Base-by-base conservation (phyloP, 2,888 invertebrate species). In the Tetranychus piercei region DNA sequence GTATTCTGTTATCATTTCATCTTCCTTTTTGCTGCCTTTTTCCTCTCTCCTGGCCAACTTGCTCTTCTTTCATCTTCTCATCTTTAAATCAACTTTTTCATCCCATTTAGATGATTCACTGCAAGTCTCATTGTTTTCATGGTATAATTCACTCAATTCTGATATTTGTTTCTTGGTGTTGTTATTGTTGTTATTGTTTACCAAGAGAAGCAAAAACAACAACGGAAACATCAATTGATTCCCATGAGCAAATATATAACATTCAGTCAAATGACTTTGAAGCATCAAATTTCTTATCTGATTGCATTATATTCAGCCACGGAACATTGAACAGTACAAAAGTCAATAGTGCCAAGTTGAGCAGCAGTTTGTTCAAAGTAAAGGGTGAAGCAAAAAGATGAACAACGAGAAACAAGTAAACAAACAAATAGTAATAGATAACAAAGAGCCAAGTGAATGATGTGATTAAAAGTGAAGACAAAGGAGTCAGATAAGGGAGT, bases 201-300 rank as follows among this genome's bases (percentile, higher is more conserved):
- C 55, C 55, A 55, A 55, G 9, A 55, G 15, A 15, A 55, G 15
- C 15, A 55, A 55, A 15, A 15, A 55, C 15, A 55, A 55, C 15
- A 15, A 55, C 55, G 55, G 15, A 15, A 15, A 55, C 55, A 55
- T 55, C 11, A 55, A 55, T 55, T 55, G 55, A 55, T 55, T 55
- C 55, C 55, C 55, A 15, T 15, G 55, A 55, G 55, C 55, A 55
- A 55, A 55, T 55, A 55, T 15, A 9, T 15, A 15, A 55, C 9
- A 55, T 15, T 55, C 55, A 55, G 55, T 55, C 55, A 55, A 55
- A 55, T 55, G 55, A 55, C 55, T 55, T 55, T 9, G 15, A 55
- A 55, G 55, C 55, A 55, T 55, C 55, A 55, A 55, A 55, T 55
- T 55, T 55, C 55, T 55, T 55, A 55, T 55, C 55, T 55, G 55